Base-by-base conservation (phyloP, 2,113 vertebrate species). In the Larimichthys polyactis region DNA sequence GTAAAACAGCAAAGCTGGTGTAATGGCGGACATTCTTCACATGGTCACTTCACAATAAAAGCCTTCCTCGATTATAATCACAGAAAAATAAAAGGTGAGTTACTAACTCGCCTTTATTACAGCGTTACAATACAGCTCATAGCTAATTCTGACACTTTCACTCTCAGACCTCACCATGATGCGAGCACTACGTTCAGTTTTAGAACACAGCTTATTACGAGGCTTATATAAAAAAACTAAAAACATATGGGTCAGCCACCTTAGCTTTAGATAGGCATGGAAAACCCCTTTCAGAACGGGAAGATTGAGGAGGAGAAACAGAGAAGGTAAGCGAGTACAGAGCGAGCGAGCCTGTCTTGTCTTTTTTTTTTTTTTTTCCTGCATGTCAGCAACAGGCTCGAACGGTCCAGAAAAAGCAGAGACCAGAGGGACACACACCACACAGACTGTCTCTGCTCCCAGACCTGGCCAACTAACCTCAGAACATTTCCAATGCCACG, bases 381-480 rank as follows among this genome's bases (percentile, higher is more conserved):
- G 16, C 16, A 58, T 80, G 43, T 84, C 55, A 74, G 70, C 69
- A 32, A 66, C 22, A 66, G 70, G 36, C 71, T 81, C 36, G 71
- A 79, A 57, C 29, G 83, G 81, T 83, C 71, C 84, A 76, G 55
- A 81, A 54, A 40, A 69, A 89, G 76, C 19, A 12, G 24, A 73
- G 71, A 59, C 85, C 65, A 80, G 71, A 86, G 87, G 69, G 71
- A 71, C 64, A 66, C 75, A 70, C 75, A 71, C 49, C 54, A 69
- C 72, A 59, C 44, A 78, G 67, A 75, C 64, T 3, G 60, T 66
- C 75, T 83, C 49, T 63, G 64, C 69, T 82, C 44, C 51, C 69
- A 86, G 73, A 83, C 58, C 77, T 84, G 72, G 67, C 75, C 75
- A 72, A 85, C 77, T 86, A 86, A 86, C 81, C 83, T 78, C 59